phyloP scores from a whole-genome alignment of 2,888 invertebrate species.

The Mythimna vitellina region DNA sequence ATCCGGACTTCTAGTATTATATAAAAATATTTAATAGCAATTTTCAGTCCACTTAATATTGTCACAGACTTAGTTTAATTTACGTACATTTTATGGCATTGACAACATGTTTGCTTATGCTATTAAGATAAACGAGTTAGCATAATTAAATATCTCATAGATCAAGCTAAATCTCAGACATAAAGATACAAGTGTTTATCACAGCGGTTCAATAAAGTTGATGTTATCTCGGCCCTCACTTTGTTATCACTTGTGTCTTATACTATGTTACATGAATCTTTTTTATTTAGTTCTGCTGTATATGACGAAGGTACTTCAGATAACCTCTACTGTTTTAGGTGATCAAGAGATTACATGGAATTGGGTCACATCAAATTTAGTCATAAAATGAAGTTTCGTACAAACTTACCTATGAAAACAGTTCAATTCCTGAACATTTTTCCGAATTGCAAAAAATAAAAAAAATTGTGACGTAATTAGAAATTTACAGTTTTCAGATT shows the following conservation, averaged over 20 bases:
- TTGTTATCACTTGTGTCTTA: conserved; percentile 17
- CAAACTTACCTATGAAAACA: too few species aligned
- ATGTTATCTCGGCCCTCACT: conserved; percentile 22
- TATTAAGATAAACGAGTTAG: conserved; percentile 13
- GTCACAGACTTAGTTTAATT: background rate
- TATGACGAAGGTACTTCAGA: background rate
- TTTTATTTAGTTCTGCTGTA: conserved; percentile 26
- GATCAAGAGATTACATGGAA: conserved; percentile 2
- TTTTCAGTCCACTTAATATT: too few species aligned
- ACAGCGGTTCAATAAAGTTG: conserved; percentile 44
- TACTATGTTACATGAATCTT: conserved; percentile 2
- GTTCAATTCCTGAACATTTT: too few species aligned
- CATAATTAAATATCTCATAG: conserved; percentile 6
- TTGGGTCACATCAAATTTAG: too few species aligned
- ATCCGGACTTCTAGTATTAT: too few species aligned
- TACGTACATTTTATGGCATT: background rate
- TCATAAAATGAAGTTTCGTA: too few species aligned
- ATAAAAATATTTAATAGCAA: too few species aligned
- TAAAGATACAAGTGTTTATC: conserved; percentile 44
- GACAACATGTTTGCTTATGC: background rate
- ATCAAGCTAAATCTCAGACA: conserved; percentile 29
- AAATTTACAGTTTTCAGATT: too few species aligned
- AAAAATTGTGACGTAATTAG: too few species aligned
- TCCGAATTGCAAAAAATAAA: too few species aligned
- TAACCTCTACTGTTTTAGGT: background rate